Evolutionary conservation across 2,888 invertebrate genomes (phyloP).

Genomic region (Hydraecia micacea): DNA sequence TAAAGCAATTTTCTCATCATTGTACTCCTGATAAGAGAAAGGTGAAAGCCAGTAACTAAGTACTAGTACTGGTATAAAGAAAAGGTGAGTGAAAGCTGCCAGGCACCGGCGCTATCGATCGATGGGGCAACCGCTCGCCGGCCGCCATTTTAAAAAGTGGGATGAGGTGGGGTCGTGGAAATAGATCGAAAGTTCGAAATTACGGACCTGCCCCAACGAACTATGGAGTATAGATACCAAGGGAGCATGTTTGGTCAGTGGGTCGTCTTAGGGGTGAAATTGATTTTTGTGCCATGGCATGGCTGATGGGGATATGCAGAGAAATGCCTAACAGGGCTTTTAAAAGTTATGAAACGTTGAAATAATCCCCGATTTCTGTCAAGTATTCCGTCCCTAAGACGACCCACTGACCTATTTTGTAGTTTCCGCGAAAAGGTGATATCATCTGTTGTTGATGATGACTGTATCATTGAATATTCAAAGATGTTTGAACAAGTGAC

Average conservation of each 20-base stretch:
- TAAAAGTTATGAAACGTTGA: background rate
- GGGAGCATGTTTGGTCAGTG: background rate
- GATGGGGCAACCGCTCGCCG: constrained; percentile 6
- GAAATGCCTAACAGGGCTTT: background rate
- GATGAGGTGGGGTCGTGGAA: background rate
- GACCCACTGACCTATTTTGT: too few relatives aligned
- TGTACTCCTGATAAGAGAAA: constrained; percentile 46
- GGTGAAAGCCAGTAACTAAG: constrained; percentile 39
- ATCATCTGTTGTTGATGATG: constrained; percentile 26
- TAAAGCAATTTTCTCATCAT: constrained; percentile 20
- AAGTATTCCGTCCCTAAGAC: too few relatives aligned
- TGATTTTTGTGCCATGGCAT: background rate
- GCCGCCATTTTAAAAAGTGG: constrained; percentile 28
- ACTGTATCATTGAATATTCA: constrained; percentile 23
- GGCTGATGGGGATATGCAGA: background rate
- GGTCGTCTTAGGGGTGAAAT: too few relatives aligned
- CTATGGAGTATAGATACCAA: background rate
- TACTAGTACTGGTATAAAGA: constrained; percentile 3
- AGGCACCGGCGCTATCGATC: constrained; percentile 32
- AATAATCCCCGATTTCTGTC: background rate
- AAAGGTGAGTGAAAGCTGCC: constrained; percentile 41
- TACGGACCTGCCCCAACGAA: background rate
- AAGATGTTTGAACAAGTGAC: constrained; percentile 19
- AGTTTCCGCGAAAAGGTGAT: constrained; percentile 22
- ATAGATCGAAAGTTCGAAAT: background rate